phyloP scores from a whole-genome alignment of 1,140 invertebrate species.

The Aphis gossypii region DNA sequence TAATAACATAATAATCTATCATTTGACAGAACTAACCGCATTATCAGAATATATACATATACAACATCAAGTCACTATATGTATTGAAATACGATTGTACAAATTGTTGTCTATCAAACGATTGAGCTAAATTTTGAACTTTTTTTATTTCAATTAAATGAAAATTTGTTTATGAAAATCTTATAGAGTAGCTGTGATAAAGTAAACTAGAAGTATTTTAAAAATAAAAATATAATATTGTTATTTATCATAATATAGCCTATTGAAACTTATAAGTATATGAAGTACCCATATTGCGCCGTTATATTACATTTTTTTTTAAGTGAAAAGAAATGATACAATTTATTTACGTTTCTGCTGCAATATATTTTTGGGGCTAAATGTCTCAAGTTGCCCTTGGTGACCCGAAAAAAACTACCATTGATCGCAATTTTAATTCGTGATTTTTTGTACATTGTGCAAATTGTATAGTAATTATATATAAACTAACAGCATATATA shows the following conservation, averaged over 20 bases:
- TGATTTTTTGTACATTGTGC: neutral
- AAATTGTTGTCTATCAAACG: neutral
- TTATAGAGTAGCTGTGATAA: neutral
- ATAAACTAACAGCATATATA: neutral
- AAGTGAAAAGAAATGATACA: neutral
- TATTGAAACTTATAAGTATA: neutral
- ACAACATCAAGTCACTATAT: neutral
- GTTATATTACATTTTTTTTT: neutral
- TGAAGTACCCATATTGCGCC: neutral
- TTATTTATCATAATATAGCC: neutral
- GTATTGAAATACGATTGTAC: neutral
- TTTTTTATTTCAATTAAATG: neutral
- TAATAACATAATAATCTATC: neutral
- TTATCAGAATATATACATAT: neutral
- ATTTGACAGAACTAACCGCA: neutral
- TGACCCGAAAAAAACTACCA: neutral
- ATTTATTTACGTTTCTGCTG: no score
- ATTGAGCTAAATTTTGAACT: neutral
- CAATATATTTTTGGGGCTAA: no score
- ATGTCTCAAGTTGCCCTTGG: neutral
- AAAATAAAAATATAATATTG: neutral
- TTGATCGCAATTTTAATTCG: neutral
- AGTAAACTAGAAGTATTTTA: neutral
- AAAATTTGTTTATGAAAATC: neutral
- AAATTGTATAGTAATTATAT: neutral